These are phyloP conservation scores for Spatulosminthurus flaviceps DNA, from an alignment of 2,888 invertebrate genomes.

Conservation along the genomic window DNA sequence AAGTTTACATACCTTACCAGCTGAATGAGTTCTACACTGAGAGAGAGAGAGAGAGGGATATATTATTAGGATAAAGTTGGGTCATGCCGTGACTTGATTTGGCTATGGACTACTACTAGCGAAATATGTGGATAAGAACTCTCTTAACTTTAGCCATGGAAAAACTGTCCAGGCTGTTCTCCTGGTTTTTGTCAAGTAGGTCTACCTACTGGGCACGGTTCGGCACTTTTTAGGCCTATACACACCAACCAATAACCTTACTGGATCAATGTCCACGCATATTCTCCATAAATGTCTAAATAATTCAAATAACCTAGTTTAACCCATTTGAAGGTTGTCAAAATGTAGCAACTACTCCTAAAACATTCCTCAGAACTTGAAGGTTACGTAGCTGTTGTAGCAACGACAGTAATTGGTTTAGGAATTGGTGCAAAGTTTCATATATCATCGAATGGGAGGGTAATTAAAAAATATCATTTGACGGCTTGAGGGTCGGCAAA, in stretches of 20 bases:
- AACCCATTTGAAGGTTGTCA: slow-evolving; percentile 34
- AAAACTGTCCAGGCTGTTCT: neutral
- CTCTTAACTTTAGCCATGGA: neutral
- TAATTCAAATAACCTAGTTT: slow-evolving; percentile 39
- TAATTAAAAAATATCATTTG: too few relatives aligned
- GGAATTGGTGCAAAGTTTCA: too few relatives aligned
- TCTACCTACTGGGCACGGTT: too few relatives aligned
- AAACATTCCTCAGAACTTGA: neutral
- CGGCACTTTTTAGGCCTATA: neutral
- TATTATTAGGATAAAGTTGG: slow-evolving; percentile 2
- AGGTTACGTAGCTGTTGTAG: too few relatives aligned
- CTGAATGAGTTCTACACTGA: too few relatives aligned
- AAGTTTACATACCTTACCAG: too few relatives aligned
- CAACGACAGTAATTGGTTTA: too few relatives aligned
- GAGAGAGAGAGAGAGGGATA: too few relatives aligned
- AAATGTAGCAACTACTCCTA: neutral
- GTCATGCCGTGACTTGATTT: slow-evolving; percentile 9
- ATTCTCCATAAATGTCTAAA: slow-evolving; percentile 35
- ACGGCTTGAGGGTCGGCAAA: too few relatives aligned
- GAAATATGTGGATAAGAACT: neutral
- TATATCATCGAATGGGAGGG: too few relatives aligned
- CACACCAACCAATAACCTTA: neutral
- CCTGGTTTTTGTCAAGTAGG: neutral
- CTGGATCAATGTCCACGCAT: slow-evolving; percentile 30
- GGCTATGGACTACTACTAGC: neutral